These are phyloP conservation scores for Cyrtorhinus lividipennis DNA, from an alignment of 1,140 invertebrate genomes.

Conservation along the genomic window DNA sequence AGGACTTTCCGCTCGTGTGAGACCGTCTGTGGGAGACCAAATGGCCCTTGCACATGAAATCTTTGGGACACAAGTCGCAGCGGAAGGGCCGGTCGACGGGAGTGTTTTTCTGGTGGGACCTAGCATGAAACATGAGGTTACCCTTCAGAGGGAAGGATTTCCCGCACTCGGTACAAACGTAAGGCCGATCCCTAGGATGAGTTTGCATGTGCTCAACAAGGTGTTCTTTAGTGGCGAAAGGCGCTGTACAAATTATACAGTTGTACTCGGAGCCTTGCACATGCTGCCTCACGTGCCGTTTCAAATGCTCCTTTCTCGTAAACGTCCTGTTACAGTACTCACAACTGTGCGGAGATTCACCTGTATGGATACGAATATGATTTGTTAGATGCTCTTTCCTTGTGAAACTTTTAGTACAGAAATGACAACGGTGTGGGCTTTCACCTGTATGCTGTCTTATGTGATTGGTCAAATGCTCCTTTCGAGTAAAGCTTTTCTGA, in stretches of 20 bases:
- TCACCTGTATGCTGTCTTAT: slow-evolving; percentile 58
- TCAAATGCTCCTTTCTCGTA: slow-evolving; percentile 64
- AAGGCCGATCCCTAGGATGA: slow-evolving; percentile 57
- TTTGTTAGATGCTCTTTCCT: slow-evolving; percentile 82
- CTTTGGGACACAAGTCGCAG: slow-evolving; percentile 91
- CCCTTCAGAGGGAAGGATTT: slow-evolving; percentile 28
- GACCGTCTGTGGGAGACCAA: slow-evolving; percentile 76
- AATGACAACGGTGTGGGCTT: slow-evolving; percentile 44
- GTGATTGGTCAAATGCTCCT: slow-evolving; percentile 49
- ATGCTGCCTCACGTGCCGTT: slow-evolving; percentile 70
- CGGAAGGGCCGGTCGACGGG: slow-evolving; percentile 80
- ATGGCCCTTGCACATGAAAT: slow-evolving; percentile 90
- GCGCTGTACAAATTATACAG: slow-evolving; percentile 73
- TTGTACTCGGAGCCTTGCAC: slow-evolving; percentile 77
- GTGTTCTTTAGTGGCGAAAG: slow-evolving; percentile 74
- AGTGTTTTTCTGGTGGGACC: slow-evolving; percentile 76
- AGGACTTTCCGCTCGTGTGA: slow-evolving; percentile 68
- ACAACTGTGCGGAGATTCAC: slow-evolving; percentile 67
- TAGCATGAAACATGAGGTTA: slow-evolving; percentile 49
- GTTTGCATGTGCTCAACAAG: slow-evolving; percentile 67
- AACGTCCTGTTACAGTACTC: slow-evolving; percentile 67
- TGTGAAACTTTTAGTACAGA: slow-evolving; percentile 63
- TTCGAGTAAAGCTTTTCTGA: slow-evolving; percentile 48
- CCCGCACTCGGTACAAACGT: slow-evolving; percentile 28
- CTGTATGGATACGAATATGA: slow-evolving; percentile 62